A percentile compares a stretch with the other conserved stretches of the same genome.
Conservation (phyloP, 2,113 vertebrate genomes). For the Gymnocephalus cernua region DNA sequence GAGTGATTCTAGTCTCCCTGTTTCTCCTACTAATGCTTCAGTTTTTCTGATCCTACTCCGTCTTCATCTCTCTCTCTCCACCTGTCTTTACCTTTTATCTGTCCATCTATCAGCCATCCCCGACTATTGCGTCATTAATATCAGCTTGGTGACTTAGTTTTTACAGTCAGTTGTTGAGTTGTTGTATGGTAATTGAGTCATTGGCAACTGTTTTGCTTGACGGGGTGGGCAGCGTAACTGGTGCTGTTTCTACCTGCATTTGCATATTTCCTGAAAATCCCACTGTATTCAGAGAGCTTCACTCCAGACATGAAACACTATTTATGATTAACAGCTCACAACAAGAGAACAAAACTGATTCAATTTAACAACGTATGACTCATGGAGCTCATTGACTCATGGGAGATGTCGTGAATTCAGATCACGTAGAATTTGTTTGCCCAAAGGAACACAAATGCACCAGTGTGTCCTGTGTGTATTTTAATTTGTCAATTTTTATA, state of each 20-base stretch:
- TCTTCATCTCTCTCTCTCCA: background rate
- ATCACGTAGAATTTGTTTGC: conserved; percentile 20
- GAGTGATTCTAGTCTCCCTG: conserved; percentile 59
- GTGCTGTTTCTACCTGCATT: background rate
- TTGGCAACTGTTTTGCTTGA: background rate
- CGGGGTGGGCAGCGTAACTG: background rate
- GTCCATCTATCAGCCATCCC: conserved; percentile 23
- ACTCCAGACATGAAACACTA: background rate
- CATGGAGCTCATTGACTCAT: conserved; percentile 7
- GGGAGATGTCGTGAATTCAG: conserved; percentile 18
- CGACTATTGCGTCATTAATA: conserved; percentile 31
- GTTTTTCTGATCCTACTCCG: conserved; percentile 36
- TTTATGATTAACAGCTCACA: conserved; percentile 16
- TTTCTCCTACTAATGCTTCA: conserved; percentile 56
- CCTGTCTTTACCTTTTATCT: conserved; percentile 22
- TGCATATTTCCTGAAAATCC: conserved; percentile 26
- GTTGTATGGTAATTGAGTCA: background rate
- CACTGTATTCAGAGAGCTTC: conserved; percentile 4
- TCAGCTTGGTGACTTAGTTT: conserved; percentile 30
- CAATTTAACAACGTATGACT: conserved; percentile 22
- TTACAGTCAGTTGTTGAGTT: conserved; percentile 6
- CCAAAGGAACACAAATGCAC: conserved; percentile 5
- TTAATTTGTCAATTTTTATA: too few relatives aligned
- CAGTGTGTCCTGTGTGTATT: background rate
- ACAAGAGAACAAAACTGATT: conserved; percentile 34